phyloP scores from a whole-genome alignment of 2,888 invertebrate species.

The Ariolimax columbianus region DNA sequence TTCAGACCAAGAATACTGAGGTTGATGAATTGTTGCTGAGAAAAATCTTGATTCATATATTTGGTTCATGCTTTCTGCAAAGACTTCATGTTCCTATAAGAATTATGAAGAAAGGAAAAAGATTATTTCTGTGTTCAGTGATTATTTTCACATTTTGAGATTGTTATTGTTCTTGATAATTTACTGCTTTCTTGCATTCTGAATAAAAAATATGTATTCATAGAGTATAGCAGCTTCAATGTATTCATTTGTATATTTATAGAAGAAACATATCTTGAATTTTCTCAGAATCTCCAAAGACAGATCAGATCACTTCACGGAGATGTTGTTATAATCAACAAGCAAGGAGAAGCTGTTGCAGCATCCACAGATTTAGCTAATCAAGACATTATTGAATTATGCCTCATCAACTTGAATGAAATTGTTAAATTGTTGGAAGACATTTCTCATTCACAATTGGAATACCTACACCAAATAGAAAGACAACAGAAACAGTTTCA shows the following conservation, averaged over 20 bases:
- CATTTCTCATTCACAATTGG: conserved; percentile 66
- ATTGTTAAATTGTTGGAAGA: conserved; percentile 66
- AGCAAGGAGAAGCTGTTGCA: conserved; percentile 65
- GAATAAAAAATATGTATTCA: too few relatives aligned
- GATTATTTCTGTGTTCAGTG: too few relatives aligned
- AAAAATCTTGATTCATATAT: too few relatives aligned
- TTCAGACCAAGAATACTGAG: too few relatives aligned
- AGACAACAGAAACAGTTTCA: conserved; percentile 67
- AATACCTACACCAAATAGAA: conserved; percentile 63
- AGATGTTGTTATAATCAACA: conserved; percentile 67
- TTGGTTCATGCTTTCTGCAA: too few relatives aligned
- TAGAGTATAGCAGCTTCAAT: too few relatives aligned
- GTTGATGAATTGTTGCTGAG: too few relatives aligned
- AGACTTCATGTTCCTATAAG: too few relatives aligned
- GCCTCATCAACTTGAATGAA: conserved; percentile 67
- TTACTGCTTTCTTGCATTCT: too few relatives aligned
- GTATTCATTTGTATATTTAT: conserved; percentile 16
- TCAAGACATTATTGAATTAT: conserved; percentile 66
- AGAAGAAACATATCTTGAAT: too few relatives aligned
- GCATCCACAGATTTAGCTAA: conserved; percentile 63
- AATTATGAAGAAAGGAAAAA: too few relatives aligned
- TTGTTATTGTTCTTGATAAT: neutral
- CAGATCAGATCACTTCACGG: conserved; percentile 79
- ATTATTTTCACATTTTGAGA: too few relatives aligned
- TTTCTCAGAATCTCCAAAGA: conserved; percentile 65